Percentiles rank a stretch among this genome's conserved stretches.
Evolutionary conservation across 2,797 vertebrate species (phyloP).

Genomic region (Hydrophis major): DNA sequence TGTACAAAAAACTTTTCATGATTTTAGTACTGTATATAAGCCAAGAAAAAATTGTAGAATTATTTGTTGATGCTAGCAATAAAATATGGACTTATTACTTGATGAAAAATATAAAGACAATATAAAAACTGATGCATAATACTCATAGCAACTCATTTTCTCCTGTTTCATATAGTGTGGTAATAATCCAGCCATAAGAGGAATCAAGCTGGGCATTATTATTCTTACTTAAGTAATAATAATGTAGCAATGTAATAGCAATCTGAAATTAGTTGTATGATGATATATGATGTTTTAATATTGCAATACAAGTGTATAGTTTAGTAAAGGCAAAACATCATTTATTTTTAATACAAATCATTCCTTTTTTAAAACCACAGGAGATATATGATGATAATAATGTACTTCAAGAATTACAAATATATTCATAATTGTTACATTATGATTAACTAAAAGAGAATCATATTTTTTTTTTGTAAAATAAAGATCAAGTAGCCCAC

Average conservation of each 20-base stretch:
- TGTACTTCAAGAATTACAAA: not conserved
- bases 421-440: not conserved
- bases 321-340: not conserved
- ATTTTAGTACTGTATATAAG: not conserved
- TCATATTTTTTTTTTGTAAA: not conserved
- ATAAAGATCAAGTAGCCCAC: not conserved
- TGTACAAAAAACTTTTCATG: not conserved
- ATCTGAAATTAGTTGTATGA: not conserved
- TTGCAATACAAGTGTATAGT: not conserved
- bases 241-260: not conserved
- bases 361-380: not conserved
- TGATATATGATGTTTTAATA: not conserved
- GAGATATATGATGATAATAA: not conserved
- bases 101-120: not conserved
- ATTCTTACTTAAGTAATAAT: not conserved
- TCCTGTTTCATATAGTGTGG: not conserved
- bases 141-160: not conserved
- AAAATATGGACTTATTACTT: not conserved
- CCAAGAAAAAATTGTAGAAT: not conserved
- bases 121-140: not conserved
- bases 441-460: not conserved
- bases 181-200: not conserved
- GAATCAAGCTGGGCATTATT: not conserved
- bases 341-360: not conserved
- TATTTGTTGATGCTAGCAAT: not conserved